These are phyloP conservation scores for Parazoanthus swiftii DNA, from an alignment of 92 coral and sea anemone species.

Conservation along the genomic window DNA sequence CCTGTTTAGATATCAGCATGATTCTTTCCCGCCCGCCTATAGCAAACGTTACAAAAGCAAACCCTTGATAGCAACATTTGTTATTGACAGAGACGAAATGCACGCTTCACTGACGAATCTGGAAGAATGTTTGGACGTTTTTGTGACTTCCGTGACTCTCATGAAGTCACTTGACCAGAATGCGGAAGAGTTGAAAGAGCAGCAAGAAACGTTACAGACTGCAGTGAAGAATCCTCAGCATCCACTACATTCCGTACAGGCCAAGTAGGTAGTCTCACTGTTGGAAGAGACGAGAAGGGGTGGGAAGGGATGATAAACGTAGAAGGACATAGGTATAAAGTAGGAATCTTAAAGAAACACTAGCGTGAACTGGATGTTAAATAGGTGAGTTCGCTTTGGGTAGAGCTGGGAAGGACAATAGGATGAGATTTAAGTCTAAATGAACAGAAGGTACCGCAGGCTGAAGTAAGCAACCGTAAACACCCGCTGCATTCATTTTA, in stretches of 20 bases:
- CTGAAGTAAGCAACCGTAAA: not conserved
- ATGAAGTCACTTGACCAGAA: conserved; percentile 77
- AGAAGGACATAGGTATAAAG: not conserved
- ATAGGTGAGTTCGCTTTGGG: not conserved
- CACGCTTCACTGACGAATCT: conserved; percentile 62
- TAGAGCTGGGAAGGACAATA: not conserved
- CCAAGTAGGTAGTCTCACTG: conserved; percentile 69
- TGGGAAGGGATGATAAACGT: not conserved
- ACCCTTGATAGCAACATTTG: not conserved
- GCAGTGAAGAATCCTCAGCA: conserved; percentile 85
- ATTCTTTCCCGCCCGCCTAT: not conserved
- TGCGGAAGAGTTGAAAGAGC: conserved; percentile 81
- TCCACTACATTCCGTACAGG: conserved; percentile 89
- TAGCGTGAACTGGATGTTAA: not conserved
- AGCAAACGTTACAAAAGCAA: not conserved
- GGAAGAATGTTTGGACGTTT: conserved; percentile 71
- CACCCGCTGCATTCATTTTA: not conserved
- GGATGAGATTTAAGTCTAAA: too few relatives aligned
- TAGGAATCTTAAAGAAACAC: not conserved
- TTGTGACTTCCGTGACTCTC: conserved; percentile 72
- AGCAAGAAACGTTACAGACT: conserved; percentile 78
- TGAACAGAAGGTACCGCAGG: not conserved
- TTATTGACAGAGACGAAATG: conserved; percentile 76
- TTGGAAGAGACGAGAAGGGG: not conserved
- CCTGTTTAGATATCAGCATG: not conserved